Evolutionary conservation across 2,113 vertebrate genomes (phyloP).

Genomic region (Aspiorhynchus laticeps): DNA sequence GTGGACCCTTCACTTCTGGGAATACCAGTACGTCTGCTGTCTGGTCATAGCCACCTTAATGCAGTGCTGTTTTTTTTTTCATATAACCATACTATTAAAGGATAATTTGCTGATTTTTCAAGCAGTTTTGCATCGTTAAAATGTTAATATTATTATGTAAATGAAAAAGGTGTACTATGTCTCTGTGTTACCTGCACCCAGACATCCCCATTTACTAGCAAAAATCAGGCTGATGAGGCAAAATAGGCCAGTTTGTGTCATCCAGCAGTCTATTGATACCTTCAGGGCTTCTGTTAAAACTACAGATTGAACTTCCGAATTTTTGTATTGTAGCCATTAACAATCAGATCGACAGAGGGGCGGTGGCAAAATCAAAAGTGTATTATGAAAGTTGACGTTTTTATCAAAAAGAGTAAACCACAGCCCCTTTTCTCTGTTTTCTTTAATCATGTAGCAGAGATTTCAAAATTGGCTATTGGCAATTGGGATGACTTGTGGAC

Average conservation of each 20-base stretch:
- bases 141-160: not conserved
- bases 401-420: too few relatives aligned
- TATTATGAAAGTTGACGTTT: too few relatives aligned
- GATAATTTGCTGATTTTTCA: not conserved
- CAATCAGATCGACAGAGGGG: too few relatives aligned
- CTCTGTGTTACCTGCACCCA: not conserved
- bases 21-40: constrained; percentile 89
- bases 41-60: not conserved
- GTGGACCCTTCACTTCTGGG: constrained; percentile 94
- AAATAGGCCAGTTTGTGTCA: too few relatives aligned
- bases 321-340: too few relatives aligned
- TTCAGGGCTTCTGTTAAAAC: not conserved
- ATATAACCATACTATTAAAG: not conserved
- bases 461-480: too few relatives aligned
- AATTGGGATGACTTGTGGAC: too few relatives aligned
- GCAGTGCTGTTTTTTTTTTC: not conserved
- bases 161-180: not conserved
- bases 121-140: not conserved
- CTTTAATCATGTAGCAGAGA: too few relatives aligned
- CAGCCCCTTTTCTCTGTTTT: too few relatives aligned
- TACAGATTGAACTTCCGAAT: not conserved
- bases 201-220: not conserved
- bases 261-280: not conserved
- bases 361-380: too few relatives aligned
- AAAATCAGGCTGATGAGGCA: not conserved